Conservation (phyloP, 2,888 invertebrate species). For the Volucella bombylans region DNA sequence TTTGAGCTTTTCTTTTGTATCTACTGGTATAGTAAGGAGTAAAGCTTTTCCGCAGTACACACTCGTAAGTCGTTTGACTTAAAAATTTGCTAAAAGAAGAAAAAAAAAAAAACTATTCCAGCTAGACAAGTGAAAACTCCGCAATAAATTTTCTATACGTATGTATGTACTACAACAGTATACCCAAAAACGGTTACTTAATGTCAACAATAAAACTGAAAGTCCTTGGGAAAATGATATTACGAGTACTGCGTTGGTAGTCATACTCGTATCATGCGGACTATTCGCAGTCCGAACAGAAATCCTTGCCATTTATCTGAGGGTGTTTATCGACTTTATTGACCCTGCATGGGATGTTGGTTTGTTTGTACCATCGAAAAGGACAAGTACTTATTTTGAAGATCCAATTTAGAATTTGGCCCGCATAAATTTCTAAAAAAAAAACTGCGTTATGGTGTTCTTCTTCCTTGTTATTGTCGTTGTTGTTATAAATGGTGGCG, state of each 20-base stretch:
- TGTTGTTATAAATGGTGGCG: too few relatives aligned
- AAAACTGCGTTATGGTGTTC: constrained; percentile 39
- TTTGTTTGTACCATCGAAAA: too few relatives aligned
- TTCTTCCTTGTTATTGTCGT: background rate
- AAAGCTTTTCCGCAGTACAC: too few relatives aligned
- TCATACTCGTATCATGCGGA: constrained; percentile 14
- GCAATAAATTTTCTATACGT: too few relatives aligned
- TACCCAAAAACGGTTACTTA: constrained; percentile 1
- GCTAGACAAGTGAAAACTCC: too few relatives aligned
- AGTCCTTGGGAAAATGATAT: background rate
- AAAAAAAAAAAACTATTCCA: too few relatives aligned
- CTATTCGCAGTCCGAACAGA: background rate
- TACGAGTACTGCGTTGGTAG: constrained; percentile 13
- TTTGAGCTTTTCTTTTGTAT: too few relatives aligned
- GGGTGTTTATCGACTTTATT: constrained; percentile 53
- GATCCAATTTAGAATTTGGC: constrained; percentile 58
- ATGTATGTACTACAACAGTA: too few relatives aligned
- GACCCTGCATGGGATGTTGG: constrained; percentile 14
- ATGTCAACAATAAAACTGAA: constrained; percentile 9
- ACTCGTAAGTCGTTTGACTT: too few relatives aligned
- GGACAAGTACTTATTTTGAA: constrained; percentile 22
- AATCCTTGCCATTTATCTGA: constrained; percentile 4
- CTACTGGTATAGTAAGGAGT: too few relatives aligned
- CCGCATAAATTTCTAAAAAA: constrained; percentile 32
- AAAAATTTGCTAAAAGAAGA: too few relatives aligned